Evolutionary conservation across 53 echinoderm and acorn worm species (phyloP), one percentile per base, ranked within the genome.

Genomic region (Apostichopus leukothele): DNA sequence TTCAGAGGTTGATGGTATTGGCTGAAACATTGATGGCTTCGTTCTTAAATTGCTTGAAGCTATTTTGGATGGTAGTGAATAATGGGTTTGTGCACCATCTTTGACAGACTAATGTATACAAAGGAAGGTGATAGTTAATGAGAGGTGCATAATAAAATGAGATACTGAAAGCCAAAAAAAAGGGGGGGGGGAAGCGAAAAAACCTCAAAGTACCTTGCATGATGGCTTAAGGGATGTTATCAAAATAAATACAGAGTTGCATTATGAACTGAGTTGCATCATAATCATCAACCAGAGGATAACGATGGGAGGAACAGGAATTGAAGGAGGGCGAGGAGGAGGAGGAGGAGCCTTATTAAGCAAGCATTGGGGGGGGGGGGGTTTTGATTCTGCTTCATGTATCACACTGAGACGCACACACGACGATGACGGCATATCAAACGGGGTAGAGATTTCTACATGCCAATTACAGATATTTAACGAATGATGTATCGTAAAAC

Each of bases 81-180:
- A 71, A 71, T 71, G 71, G 71, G 71, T 71, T 71, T 71, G 16
- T 71, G 71, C 71, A 71, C 71, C 71, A 5, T 19, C 71, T 71
- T n/a, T 71, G 71, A 71, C 71, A 71, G 71, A 71, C 71, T 71
- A 71, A 71, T 71, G 71, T 71, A 71, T 71, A 71, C 71, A 71
- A 71, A 71, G 18, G 71, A n/a, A 71, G 71, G 71, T 71, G 71
- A 71, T 71, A 71, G 71, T 71, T 71, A 71, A 71, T 71, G 71
- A 71, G 71, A 71, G 20, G 71, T 71, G 71, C 13, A 71, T 71
- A 71, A 71, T 71, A n/a, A 71, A 71, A 71, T 19, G 20, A 57
- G 57, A 39, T 39, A 39, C 39, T 39, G 39, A 39, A 39, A 39
- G 39, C 39, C 0, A 39, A 39, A 39, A 39, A 39, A 39, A 1